Evolutionary conservation across 1,140 invertebrate genomes (phyloP), one percentile per base, ranked within the genome.

Genomic region (Heterodera carotae): DNA sequence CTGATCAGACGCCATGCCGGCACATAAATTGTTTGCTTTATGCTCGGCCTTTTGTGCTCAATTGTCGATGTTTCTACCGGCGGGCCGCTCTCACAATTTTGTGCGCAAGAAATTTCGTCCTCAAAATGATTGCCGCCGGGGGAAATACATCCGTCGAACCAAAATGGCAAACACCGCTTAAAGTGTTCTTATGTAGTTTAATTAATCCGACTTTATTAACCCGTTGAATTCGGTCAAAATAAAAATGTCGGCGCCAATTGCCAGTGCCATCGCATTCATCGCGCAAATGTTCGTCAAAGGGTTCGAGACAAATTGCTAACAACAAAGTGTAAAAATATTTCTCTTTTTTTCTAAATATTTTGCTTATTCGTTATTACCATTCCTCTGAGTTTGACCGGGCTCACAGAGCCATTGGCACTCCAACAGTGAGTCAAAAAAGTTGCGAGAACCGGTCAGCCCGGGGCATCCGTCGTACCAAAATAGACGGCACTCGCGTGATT

Each of bases 221-320:
- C 76, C 83, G 82, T 62, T 70, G 71, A 22, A 69, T 75, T 43
- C 83, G 84, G 67, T 85, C 85, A 74, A 86, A 85, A 53, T 85
- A 85, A 43, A 73, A 86, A 59, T 82, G 82, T 43, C 86, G 84
- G n/a, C 81, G 43, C 84, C 84, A 85, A 27, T 76, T 62, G 33
- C 85, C 84, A 12, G 7, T 15, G 39, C 85, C 84, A 72, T 84
- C 84, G 66, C 84, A 85, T 70, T 86, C 84, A 25, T 86, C 83
- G 12, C 86, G 87, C 59, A 85, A 84, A 15, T 82, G 78, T 69
- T 86, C 81, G 76, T 85, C 84, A 39, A 85, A 85, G 25, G 80
- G 69, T 69, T 86, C 81, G 6, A 85, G 75, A 59, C 84, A 85
- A 34, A 66, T 27, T 29, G n/a, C 62, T 66, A 18, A 66, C 27